Percentiles rank a stretch among this genome's conserved stretches.
phyloP scores from a whole-genome alignment of 2,797 vertebrate genomes.

The Microctenopoma steveboyesi region DNA sequence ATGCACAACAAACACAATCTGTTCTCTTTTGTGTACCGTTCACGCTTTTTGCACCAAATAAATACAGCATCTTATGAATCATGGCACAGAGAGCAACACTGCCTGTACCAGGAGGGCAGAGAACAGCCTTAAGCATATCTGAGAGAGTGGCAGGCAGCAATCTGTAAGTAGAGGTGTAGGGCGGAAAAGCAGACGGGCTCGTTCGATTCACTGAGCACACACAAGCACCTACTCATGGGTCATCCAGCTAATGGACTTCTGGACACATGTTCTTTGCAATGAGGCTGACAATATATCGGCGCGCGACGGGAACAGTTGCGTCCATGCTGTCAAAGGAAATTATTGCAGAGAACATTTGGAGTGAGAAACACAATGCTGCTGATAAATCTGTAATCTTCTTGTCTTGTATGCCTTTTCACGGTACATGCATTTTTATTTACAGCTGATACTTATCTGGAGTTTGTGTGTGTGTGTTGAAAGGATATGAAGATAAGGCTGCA shows the following conservation, averaged over 20 bases:
- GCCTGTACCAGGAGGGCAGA: conserved; percentile 59
- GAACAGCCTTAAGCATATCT: conserved; percentile 63
- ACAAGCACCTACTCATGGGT: conserved; percentile 69
- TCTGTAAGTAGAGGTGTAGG: conserved; percentile 74
- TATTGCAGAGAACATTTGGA: conserved; percentile 25
- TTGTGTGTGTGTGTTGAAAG: conserved; percentile 11
- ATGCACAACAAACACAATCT: conserved; percentile 77
- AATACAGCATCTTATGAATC: conserved; percentile 82
- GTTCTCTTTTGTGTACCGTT: conserved; percentile 76
- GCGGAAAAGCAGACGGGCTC: conserved; percentile 55
- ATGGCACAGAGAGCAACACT: conserved; percentile 62
- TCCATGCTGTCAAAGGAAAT: conserved; percentile 49
- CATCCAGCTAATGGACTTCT: conserved; percentile 74
- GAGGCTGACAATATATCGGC: conserved; percentile 44
- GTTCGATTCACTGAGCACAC: conserved; percentile 73
- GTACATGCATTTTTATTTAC: conserved; percentile 21
- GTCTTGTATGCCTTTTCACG: conserved; percentile 30
- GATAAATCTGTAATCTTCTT: conserved; percentile 37
- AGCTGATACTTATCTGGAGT: conserved; percentile 12
- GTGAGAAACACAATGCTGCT: conserved; percentile 22
- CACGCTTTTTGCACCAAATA: conserved; percentile 80
- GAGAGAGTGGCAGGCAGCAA: conserved; percentile 76
- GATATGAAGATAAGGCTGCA: conserved; percentile 29
- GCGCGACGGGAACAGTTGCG: conserved; percentile 32
- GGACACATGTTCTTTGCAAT: conserved; percentile 52